phyloP scores from a whole-genome alignment of 2,888 invertebrate species.

The Furcula furcula region DNA sequence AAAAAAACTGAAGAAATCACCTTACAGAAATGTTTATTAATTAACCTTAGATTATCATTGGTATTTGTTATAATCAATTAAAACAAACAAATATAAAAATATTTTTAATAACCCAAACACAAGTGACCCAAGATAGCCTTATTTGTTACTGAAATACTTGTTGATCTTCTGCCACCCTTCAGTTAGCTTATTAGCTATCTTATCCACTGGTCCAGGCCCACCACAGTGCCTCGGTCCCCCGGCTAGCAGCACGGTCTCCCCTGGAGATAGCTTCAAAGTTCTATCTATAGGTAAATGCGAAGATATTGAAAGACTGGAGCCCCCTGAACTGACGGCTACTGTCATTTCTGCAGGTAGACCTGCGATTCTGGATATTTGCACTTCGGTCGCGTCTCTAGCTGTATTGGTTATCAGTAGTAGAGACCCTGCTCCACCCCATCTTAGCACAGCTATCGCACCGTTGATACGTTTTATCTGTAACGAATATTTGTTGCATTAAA shows the following conservation, averaged over 20 bases:
- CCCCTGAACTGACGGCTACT: constrained; percentile 56
- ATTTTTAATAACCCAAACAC: neutral
- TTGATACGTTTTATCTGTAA: constrained; percentile 82
- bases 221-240: constrained; percentile 69
- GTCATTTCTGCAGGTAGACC: constrained; percentile 65
- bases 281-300: constrained; percentile 54
- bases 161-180: constrained; percentile 77
- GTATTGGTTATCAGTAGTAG: constrained; percentile 73
- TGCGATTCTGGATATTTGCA: constrained; percentile 68
- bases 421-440: constrained; percentile 67
- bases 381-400: constrained; percentile 56
- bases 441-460: constrained; percentile 53
- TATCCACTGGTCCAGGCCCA: constrained; percentile 73
- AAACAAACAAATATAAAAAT: constrained; percentile 2
- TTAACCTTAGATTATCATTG: no score
- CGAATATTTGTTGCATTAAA: no score
- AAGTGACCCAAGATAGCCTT: neutral
- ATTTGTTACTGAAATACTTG: constrained; percentile 61
- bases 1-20: no score
- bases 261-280: constrained; percentile 49
- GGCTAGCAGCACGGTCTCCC: constrained; percentile 59
- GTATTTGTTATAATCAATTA: no score
- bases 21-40: no score
- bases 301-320: constrained; percentile 53
- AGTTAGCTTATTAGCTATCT: constrained; percentile 65